Conservation (phyloP, 35 echinoderm and acorn worm genomes). For the Ophioderma brevispina region DNA sequence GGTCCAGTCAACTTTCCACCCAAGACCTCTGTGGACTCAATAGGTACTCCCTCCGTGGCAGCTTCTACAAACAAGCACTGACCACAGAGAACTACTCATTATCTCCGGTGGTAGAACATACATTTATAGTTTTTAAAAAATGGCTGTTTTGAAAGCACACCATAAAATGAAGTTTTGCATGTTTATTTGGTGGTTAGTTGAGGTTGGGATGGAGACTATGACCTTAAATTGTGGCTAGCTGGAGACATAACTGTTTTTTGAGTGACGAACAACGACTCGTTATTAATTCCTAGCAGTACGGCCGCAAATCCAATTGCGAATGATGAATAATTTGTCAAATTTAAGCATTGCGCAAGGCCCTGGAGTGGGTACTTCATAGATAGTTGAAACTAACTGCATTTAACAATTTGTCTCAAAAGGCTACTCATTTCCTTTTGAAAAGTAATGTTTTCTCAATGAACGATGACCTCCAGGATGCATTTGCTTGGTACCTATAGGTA, state of each 20-base stretch:
- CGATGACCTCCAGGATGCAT: not conserved
- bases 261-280: not conserved
- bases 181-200: too few species aligned
- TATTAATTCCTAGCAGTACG: not conserved
- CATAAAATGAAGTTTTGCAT: too few species aligned
- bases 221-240: too few species aligned
- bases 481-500: not conserved
- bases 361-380: not conserved
- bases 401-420: not conserved
- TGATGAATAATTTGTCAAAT: not conserved
- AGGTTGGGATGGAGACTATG: too few species aligned
- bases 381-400: not conserved
- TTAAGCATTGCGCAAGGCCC: not conserved
- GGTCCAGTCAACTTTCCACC: not conserved
- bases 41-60: not conserved
- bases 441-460: not conserved
- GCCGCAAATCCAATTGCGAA: not conserved
- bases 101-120: too few species aligned
- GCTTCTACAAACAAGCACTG: not conserved
- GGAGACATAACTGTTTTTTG: too few species aligned
- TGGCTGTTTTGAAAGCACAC: too few species aligned
- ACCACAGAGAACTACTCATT: not conserved
- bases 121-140: too few species aligned
- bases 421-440: not conserved
- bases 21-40: not conserved